A percentile compares a stretch with the other conserved stretches of the same genome.
Conservation (phyloP, 2,888 invertebrate species). For the Griposia aprilina region DNA sequence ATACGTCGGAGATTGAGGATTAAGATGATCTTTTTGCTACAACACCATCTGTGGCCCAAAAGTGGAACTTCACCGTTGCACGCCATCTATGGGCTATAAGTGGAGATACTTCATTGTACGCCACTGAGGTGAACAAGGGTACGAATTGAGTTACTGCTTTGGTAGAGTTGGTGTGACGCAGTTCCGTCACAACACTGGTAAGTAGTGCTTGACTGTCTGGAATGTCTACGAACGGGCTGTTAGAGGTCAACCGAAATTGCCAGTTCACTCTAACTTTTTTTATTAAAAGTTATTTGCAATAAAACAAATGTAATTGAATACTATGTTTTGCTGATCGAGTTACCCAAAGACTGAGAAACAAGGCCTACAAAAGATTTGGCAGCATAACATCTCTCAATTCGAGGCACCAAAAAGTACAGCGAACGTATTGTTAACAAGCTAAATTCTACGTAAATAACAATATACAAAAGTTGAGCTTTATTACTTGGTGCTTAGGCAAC, state of each 20-base stretch:
- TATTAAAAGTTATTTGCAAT: background rate
- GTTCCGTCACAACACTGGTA: background rate
- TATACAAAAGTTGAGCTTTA: slow-evolving; percentile 54
- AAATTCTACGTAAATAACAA: slow-evolving; percentile 30
- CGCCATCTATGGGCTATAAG: background rate
- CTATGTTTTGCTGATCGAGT: background rate
- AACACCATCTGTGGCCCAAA: slow-evolving; percentile 30
- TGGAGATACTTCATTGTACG: background rate
- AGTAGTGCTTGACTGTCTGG: background rate
- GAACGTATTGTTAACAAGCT: slow-evolving; percentile 11
- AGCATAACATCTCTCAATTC: background rate
- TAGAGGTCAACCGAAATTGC: background rate
- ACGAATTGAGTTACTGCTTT: background rate
- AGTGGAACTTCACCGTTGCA: background rate
- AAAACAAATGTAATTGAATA: background rate
- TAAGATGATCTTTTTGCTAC: background rate
- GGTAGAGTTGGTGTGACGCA: background rate
- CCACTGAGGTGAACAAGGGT: too few species aligned
- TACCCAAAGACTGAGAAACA: background rate
- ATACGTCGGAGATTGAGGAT: background rate
- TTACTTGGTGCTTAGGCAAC: slow-evolving; percentile 36
- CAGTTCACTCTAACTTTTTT: background rate
- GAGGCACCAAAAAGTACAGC: slow-evolving; percentile 17
- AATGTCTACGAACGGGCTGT: background rate
- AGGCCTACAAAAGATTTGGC: background rate